Conservation (phyloP, 2,113 vertebrate species). For the Pelecanus crispus region DNA sequence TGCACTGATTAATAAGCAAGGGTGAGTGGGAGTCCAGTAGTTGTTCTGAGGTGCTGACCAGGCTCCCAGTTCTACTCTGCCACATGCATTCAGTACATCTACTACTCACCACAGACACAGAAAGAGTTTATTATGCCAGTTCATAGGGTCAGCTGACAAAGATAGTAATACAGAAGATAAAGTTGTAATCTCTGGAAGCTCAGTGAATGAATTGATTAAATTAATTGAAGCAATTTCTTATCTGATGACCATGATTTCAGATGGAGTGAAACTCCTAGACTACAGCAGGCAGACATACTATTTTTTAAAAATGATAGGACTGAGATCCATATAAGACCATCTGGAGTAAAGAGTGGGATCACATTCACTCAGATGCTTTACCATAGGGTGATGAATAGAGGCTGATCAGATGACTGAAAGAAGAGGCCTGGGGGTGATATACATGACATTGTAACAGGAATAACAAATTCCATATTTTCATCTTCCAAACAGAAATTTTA, state of each 20-base stretch:
- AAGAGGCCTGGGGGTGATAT: not conserved
- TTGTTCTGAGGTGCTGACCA: not conserved
- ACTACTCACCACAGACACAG: not conserved
- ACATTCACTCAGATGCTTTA: not conserved
- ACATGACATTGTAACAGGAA: not conserved
- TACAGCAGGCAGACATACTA: not conserved
- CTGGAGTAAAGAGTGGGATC: not conserved
- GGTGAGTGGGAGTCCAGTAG: not conserved
- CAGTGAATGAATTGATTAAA: not conserved
- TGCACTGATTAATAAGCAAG: not conserved
- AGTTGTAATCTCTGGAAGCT: not conserved
- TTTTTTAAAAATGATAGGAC: not conserved
- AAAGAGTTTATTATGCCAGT: not conserved
- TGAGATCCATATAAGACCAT: not conserved
- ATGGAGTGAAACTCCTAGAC: not conserved
- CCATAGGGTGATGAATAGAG: not conserved
- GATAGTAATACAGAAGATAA: not conserved
- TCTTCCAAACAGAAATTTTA: not conserved
- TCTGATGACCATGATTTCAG: not conserved
- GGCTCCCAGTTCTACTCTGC: not conserved
- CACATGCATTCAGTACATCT: not conserved
- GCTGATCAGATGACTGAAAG: not conserved
- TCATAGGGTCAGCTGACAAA: not conserved
- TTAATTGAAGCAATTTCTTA: not conserved
- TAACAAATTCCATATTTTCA: not conserved